Percentiles rank a stretch among this genome's conserved stretches.
Evolutionary conservation across 2,888 invertebrate genomes (phyloP).

Genomic region (Agriopis leucophaearia): DNA sequence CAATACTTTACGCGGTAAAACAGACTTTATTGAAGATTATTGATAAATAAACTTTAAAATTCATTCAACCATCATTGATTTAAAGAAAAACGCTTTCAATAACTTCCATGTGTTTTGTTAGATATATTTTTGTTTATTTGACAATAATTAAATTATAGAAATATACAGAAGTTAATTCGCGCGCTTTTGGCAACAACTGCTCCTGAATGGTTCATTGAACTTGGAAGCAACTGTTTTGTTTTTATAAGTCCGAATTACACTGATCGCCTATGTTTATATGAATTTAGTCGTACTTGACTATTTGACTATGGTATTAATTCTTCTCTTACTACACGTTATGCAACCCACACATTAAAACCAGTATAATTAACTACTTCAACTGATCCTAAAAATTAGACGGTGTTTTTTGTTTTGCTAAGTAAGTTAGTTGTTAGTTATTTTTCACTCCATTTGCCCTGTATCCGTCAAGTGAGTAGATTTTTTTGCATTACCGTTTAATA

Average conservation of each 20-base stretch:
- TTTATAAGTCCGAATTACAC: slow-evolving; percentile 34
- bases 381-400: too few relatives aligned
- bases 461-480: background rate
- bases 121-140: background rate
- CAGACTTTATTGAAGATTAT: background rate
- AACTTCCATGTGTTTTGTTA: background rate
- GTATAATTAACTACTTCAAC: too few relatives aligned
- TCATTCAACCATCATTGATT: background rate
- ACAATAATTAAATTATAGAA: background rate
- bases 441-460: background rate
- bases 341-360: too few relatives aligned
- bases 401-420: too few relatives aligned
- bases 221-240: slow-evolving; percentile 39
- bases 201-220: slow-evolving; percentile 48
- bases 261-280: background rate
- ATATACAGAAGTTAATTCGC: slow-evolving; percentile 37
- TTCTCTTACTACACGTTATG: too few relatives aligned
- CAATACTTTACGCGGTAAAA: slow-evolving; percentile 7
- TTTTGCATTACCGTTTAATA: background rate
- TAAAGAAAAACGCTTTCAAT: background rate
- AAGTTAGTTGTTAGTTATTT: too few relatives aligned
- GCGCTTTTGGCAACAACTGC: slow-evolving; percentile 46
- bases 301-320: background rate
- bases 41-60: background rate
- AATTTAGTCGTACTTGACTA: background rate